These are phyloP conservation scores for Drosophila arawakana DNA, from an alignment of 1,140 invertebrate species.

Conservation along the genomic window DNA sequence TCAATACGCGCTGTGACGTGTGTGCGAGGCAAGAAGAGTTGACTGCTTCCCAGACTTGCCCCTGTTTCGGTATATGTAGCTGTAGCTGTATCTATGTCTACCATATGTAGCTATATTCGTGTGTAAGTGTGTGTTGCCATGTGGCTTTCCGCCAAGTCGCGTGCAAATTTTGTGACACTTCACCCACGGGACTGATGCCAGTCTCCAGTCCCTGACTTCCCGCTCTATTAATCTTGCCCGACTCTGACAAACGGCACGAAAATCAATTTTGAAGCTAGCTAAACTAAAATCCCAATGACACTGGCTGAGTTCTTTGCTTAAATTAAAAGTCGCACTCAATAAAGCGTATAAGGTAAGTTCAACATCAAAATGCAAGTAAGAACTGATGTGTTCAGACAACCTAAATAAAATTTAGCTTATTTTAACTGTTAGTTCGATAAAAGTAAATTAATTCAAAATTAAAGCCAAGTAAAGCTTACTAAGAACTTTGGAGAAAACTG, in stretches of 20 bases:
- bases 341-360: too few relatives aligned
- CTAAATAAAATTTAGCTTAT: too few relatives aligned
- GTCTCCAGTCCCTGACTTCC: conserved; percentile 38
- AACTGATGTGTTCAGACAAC: too few relatives aligned
- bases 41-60: conserved; percentile 27
- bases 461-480: too few relatives aligned
- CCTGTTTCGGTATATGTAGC: conserved; percentile 10
- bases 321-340: neutral
- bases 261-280: conserved; percentile 46
- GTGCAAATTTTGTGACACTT: conserved; percentile 79
- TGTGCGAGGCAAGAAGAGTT: conserved; percentile 47
- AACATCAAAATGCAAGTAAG: too few relatives aligned
- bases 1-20: conserved; percentile 67
- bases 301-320: neutral
- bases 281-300: conserved; percentile 5
- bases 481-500: too few relatives aligned
- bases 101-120: conserved; percentile 2
- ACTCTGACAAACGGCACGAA: conserved; percentile 62
- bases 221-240: conserved; percentile 66
- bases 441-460: too few relatives aligned
- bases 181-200: conserved; percentile 68
- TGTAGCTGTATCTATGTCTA: conserved; percentile 11
- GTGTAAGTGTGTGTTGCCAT: conserved; percentile 32
- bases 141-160: conserved; percentile 63
- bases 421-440: too few relatives aligned